These are phyloP conservation scores for Limnephilus lunatus DNA, from an alignment of 2,888 invertebrate genomes.

Conservation along the genomic window DNA sequence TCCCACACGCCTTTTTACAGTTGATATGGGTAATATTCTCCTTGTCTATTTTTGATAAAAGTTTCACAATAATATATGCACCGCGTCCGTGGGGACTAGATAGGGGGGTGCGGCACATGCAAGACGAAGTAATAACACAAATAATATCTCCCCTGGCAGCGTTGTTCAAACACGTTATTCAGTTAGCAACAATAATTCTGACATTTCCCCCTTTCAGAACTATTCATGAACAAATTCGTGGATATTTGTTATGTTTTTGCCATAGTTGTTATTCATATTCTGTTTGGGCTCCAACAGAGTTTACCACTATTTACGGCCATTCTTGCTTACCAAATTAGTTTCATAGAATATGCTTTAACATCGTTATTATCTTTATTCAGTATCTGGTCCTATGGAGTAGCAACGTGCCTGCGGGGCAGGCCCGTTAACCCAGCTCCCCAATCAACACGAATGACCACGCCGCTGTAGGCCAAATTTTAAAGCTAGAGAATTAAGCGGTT, in stretches of 20 bases:
- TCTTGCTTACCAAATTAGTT: background rate
- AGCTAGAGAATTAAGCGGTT: no score
- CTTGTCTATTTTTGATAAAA: background rate
- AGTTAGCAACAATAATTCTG: background rate
- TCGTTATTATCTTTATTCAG: background rate
- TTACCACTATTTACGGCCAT: background rate
- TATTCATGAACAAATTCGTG: background rate
- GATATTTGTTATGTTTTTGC: background rate
- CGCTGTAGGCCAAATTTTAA: no score
- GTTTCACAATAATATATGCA: background rate
- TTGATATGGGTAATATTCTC: background rate
- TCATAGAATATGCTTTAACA: background rate
- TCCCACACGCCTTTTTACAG: background rate
- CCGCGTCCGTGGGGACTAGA: background rate
- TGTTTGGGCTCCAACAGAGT: background rate
- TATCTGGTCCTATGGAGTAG: background rate
- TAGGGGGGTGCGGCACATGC: background rate
- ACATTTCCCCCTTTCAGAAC: background rate
- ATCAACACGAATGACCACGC: no score
- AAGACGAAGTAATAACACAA: background rate
- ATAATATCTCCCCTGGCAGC: background rate
- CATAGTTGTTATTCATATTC: background rate
- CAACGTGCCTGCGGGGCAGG: background rate
- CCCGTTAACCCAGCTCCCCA: background rate
- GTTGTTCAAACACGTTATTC: background rate